These are phyloP conservation scores for Drosophila mimica DNA, from an alignment of 2,888 invertebrate species.

Conservation along the genomic window DNA sequence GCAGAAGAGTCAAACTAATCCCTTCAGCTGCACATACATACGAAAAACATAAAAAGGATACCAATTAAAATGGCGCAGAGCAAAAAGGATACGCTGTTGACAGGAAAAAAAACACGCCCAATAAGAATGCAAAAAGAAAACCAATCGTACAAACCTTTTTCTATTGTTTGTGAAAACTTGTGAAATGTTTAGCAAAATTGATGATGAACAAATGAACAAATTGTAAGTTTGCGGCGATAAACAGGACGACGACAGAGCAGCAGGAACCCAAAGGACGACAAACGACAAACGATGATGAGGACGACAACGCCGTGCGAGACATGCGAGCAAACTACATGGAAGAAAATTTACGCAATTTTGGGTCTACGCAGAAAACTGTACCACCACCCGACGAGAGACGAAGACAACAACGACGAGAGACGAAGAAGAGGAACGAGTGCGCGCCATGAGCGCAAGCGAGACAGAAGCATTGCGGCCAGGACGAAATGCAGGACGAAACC, in stretches of 20 bases:
- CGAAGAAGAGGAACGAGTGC: conserved; percentile 65
- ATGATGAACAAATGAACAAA: conserved; percentile 50
- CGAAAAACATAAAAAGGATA: conserved; percentile 36
- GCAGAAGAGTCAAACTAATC: conserved; percentile 18
- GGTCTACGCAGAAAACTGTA: conserved; percentile 80
- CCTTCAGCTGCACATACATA: conserved; percentile 30
- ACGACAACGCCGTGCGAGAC: conserved; percentile 71
- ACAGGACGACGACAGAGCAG: conserved; percentile 29
- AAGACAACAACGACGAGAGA: conserved; percentile 32
- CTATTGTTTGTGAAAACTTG: conserved; percentile 1
- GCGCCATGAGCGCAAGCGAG: conserved; percentile 54
- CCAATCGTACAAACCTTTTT: conserved; percentile 50
- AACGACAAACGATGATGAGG: conserved; percentile 38
- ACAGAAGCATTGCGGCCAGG: conserved; percentile 30
- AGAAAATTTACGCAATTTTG: conserved; percentile 80
- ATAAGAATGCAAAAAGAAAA: conserved; percentile 37
- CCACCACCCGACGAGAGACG: conserved; percentile 63
- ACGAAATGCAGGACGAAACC: conserved; percentile 51
- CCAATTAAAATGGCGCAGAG: conserved; percentile 57
- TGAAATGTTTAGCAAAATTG: conserved; percentile 29
- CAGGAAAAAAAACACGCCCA: conserved; percentile 34
- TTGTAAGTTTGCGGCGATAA: conserved; percentile 36
- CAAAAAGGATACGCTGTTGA: conserved; percentile 25
- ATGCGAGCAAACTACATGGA: conserved; percentile 71
- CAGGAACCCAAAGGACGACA: conserved; percentile 35